Evolutionary conservation across 2,113 vertebrate species (phyloP), one percentile per base, ranked within the genome.

Genomic region (Solea solea): DNA sequence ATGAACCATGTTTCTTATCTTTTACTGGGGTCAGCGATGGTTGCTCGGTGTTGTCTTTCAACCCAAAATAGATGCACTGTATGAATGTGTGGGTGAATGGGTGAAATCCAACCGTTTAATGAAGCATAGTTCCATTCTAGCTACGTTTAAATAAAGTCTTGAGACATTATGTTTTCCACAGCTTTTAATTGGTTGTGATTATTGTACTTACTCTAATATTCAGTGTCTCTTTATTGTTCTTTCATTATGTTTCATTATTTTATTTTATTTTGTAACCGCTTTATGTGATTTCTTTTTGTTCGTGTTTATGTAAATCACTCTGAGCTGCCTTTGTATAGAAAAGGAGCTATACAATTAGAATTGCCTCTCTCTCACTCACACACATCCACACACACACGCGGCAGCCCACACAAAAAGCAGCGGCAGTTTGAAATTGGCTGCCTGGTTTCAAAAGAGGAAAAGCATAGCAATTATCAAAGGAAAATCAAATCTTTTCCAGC

Each of bases 391-490:
- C 54, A 57, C 28, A 57, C 39, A 50, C 16, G 10, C 42, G 8
- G 45, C 7, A 70, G 0, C 50, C 34, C 34, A 34, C 34, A 34
- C 5, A 34, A 34, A 34, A 34, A 66, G 8, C 12, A 39, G 34
- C 21, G 21, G 21, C 46, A 59, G 15, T 48, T 42, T 73, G 5
- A 57, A 59, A 60, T 40, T 62, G 28, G 28, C 8, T 49, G n/a
- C 25, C 49, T 48, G 12, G 5, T 67, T 40, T 70, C 14, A 11
- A 12, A 42, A 25, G 61, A 60, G n/a, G 46, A 62, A 68, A 62
- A 78, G 72, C 44, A 63, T 15, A 9, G 9, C 39, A 63, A 63
- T 72, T 68, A 63, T 62, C 21, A 61, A 28, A 61, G 55, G 42
- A 50, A 61, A 50, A 71, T 65, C 67, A 65, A 65, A 52, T 14